Evolutionary conservation across 2,797 vertebrate genomes (phyloP), one percentile per base, ranked within the genome.

Genomic region (Artibeus lituratus): DNA sequence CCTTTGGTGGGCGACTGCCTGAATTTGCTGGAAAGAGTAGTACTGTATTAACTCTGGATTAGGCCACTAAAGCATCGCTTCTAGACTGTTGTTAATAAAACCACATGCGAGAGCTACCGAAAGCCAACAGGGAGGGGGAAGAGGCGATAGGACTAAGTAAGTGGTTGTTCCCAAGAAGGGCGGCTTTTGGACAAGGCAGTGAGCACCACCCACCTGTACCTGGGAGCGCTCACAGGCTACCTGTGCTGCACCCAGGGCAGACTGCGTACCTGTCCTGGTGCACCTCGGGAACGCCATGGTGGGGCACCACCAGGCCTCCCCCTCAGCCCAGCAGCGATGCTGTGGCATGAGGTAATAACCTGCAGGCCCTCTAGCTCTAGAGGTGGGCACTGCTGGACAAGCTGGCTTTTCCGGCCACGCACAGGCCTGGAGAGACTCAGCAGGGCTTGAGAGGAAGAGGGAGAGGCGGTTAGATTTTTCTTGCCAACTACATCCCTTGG

Each of bases 11-110:
- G 69, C 22, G 35, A 70, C 82, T 73, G 91, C 95, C 85, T 7
- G 70, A n/a, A 21, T 87, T 77, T 76, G 92, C 78, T 49, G 83
- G 42, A 37, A 76, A 74, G 70, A 87, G 78, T 53, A 49, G 53
- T 10, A 19, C 9, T 24, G 59, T 14, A 15, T 11, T 24, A 82
- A 55, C 87, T 78, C 83, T 67, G 82, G 47, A 69, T 89, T 77
- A 92, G 91, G 85, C 92, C 49, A 19, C 81, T 72, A 90, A 53
- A 86, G 94, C 88, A 1, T 80, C 37, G 11, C n/a, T 80, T 92
- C 94, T 95, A 86, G 80, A 81, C 67, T 35, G 94, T 9, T 90
- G 94, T 95, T 90, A 87, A 65, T 87, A 74, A 88, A 72, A 81
- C 74, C 6, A 24, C 96, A 87, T 74, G 95, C 91, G 73, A 81